Evolutionary conservation across 2,888 invertebrate genomes (phyloP).

Genomic region (Parasteatoda lunata): DNA sequence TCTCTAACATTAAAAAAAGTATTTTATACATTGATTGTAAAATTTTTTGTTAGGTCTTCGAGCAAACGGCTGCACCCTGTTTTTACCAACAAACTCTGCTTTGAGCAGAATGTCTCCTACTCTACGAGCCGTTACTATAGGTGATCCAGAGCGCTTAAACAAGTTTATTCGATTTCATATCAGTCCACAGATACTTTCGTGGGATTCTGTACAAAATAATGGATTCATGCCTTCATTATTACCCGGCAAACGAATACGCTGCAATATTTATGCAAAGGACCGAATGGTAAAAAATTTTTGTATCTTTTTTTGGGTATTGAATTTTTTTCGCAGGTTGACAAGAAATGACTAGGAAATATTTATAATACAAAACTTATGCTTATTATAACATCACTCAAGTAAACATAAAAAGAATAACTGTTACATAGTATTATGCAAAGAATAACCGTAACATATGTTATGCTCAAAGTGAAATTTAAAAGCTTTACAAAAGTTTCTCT

Average conservation of each 20-base stretch:
- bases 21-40: background rate
- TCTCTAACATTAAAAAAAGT: background rate
- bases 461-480: no score
- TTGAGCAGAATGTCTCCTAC: constrained; percentile 67
- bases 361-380: no score
- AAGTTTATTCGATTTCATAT: constrained; percentile 68
- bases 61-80: constrained; percentile 60
- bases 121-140: constrained; percentile 48
- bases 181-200: constrained; percentile 48
- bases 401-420: no score
- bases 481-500: no score
- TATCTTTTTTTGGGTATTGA: no score
- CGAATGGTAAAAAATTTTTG: constrained; percentile 40
- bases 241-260: constrained; percentile 60
- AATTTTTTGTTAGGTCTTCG: constrained; percentile 12
- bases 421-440: no score
- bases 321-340: no score
- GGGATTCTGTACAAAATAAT: constrained; percentile 54
- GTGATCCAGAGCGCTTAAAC: constrained; percentile 52
- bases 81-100: constrained; percentile 69
- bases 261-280: constrained; percentile 64
- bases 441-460: no score
- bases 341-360: no score
- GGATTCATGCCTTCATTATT: constrained; percentile 58
- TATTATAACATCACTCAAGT: no score